Conservation (phyloP, 1,140 invertebrate species). For the Apis cerana region DNA sequence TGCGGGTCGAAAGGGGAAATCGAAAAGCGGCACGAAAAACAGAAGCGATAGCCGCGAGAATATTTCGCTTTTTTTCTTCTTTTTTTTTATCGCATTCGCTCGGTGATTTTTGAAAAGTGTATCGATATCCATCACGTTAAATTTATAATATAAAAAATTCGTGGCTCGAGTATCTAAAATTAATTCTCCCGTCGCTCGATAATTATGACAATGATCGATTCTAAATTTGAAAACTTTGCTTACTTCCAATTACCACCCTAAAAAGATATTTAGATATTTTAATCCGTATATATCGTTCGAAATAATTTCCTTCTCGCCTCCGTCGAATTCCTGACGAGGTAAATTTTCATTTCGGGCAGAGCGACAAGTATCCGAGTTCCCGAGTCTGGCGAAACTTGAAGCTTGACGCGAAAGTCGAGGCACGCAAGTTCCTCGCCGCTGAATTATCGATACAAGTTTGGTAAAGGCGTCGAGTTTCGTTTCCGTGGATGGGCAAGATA, state of each 20-base stretch:
- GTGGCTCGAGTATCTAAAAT: not conserved
- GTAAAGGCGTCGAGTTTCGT: constrained; percentile 48
- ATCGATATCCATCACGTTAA: not conserved
- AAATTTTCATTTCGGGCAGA: not conserved
- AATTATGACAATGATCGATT: not conserved
- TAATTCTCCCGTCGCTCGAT: not conserved
- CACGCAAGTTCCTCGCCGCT: constrained; percentile 27
- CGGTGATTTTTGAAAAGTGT: not conserved
- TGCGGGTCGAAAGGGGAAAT: constrained; percentile 7
- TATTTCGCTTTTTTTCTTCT: not conserved
- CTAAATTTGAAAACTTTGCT: no score
- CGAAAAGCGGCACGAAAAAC: not conserved
- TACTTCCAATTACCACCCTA: no score
- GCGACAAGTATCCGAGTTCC: not conserved
- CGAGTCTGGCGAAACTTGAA: constrained; percentile 39
- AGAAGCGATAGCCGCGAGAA: constrained; percentile 1
- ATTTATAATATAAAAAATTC: not conserved
- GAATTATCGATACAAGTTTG: constrained; percentile 68
- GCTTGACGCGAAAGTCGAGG: constrained; percentile 46
- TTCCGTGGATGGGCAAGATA: constrained; percentile 21
- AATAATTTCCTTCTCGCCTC: not conserved
- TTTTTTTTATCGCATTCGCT: not conserved
- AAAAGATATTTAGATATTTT: no score
- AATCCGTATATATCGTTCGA: no score
- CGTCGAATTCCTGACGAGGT: constrained; percentile 11